Evolutionary conservation across 2,888 invertebrate genomes (phyloP).

Genomic region (Watsonalla binaria): DNA sequence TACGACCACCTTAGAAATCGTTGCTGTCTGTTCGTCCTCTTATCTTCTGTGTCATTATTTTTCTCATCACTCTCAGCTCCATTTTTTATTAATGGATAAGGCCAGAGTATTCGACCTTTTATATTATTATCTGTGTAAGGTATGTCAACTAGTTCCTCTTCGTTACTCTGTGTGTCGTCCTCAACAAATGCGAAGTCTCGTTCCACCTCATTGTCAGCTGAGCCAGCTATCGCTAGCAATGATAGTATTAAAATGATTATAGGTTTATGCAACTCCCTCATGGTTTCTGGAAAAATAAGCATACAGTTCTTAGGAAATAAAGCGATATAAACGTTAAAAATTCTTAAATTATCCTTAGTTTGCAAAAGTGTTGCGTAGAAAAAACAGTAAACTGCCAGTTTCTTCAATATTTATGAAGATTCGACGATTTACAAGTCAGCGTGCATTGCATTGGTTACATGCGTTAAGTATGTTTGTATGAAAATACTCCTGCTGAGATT

Average conservation of each 20-base stretch:
- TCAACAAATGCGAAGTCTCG: constrained; percentile 38
- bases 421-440: no score
- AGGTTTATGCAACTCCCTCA: constrained; percentile 26
- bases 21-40: constrained; percentile 22
- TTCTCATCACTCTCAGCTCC: constrained; percentile 12
- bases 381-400: no score
- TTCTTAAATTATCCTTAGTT: no score
- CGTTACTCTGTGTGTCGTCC: constrained; percentile 23
- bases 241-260: constrained; percentile 20
- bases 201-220: constrained; percentile 28
- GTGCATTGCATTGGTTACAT: no score
- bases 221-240: constrained; percentile 20
- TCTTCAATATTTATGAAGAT: no score
- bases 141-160: constrained; percentile 15
- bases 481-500: no score
- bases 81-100: constrained; percentile 40
- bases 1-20: constrained; percentile 51
- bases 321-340: no score
- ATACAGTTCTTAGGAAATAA: no score
- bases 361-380: no score
- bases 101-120: constrained; percentile 50
- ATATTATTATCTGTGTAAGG: constrained; percentile 19
- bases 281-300: neutral
- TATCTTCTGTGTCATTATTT: constrained; percentile 9
- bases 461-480: no score